Evolutionary conservation across 2,113 vertebrate genomes (phyloP), one percentile per base, ranked within the genome.

Genomic region (Chionis minor): DNA sequence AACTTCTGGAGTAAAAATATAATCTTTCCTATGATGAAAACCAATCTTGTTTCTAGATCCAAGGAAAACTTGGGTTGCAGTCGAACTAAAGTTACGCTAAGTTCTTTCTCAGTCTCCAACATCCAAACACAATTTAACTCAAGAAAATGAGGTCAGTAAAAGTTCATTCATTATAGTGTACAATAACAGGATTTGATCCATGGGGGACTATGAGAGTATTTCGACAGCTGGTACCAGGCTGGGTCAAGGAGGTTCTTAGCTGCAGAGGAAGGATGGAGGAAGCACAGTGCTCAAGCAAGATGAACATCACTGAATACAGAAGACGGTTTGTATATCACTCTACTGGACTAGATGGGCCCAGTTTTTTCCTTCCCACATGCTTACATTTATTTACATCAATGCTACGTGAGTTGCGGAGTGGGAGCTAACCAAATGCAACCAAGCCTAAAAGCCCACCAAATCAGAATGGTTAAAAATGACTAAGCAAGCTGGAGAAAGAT

Each of bases 61-160:
- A 82, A 87, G 62, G 32, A 92, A 75, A 87, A 86, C 23, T 44
- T 27, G 32, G 5, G 14, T 54, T 65, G 51, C 14, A 63, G 20
- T 33, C 2, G 33, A 86, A 71, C 16, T 71, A 62, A 86, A 88
- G 10, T 62, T 69, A 61, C 6, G 21, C 45, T 44, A 62, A 58
- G 5, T 33, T 94, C 59, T 67, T 81, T 54, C 42, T 74, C 42
- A 6, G 26, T 28, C 51, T 86, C 51, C 69, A 79, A 82, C 49
- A 72, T 44, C 26, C 51, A 56, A 93, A 83, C 8, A 59, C 5
- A 92, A 38, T 80, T 82, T 85, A 91, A 71, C 38, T 86, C 44
- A 78, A 82, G 63, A 84, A 85, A 96, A 88, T 61, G 11, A 93
- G 45, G 52, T 47, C 51, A 84, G 21, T 74, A 32, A 17, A 78